A percentile compares a stretch with the other conserved stretches of the same genome.
Conservation (phyloP, 2,888 invertebrate species). For the Drosophila kambysellisi region DNA sequence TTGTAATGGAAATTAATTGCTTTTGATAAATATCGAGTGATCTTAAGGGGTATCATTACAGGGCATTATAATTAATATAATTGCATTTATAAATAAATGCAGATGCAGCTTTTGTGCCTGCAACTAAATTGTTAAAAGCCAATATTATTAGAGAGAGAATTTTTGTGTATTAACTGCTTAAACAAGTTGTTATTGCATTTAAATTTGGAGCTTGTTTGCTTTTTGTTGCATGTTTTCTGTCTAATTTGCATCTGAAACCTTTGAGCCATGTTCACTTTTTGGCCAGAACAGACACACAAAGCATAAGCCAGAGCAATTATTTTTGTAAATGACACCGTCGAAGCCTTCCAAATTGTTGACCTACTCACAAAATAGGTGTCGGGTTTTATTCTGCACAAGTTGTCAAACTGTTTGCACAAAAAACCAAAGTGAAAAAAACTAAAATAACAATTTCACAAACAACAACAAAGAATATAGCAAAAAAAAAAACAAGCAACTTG, state of each 20-base stretch:
- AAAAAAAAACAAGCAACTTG: slow-evolving; percentile 55
- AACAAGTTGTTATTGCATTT: not conserved
- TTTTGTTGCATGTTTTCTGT: slow-evolving; percentile 15
- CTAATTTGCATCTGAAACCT: slow-evolving; percentile 45
- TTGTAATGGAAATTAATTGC: not conserved
- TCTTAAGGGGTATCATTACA: not conserved
- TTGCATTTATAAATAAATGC: not conserved
- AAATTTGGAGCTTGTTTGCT: slow-evolving; percentile 1
- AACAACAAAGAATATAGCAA: slow-evolving; percentile 26
- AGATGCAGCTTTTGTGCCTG: not conserved
- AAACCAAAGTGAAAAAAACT: slow-evolving; percentile 7
- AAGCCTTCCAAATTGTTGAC: slow-evolving; percentile 56
- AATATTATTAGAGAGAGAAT: not conserved
- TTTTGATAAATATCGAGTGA: not conserved
- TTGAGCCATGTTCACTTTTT: slow-evolving; percentile 29
- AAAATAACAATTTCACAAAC: slow-evolving; percentile 53
- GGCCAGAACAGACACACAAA: slow-evolving; percentile 29
- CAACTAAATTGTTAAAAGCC: not conserved
- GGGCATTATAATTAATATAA: not conserved
- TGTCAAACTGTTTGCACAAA: slow-evolving; percentile 51
- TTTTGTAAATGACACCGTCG: slow-evolving; percentile 55
- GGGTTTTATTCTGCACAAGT: slow-evolving; percentile 45
- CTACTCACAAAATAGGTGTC: slow-evolving; percentile 46
- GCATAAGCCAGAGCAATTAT: slow-evolving; percentile 56
- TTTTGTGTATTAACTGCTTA: not conserved